Conservation (phyloP, 2,113 vertebrate species). For the Nycticebus coucang region DNA sequence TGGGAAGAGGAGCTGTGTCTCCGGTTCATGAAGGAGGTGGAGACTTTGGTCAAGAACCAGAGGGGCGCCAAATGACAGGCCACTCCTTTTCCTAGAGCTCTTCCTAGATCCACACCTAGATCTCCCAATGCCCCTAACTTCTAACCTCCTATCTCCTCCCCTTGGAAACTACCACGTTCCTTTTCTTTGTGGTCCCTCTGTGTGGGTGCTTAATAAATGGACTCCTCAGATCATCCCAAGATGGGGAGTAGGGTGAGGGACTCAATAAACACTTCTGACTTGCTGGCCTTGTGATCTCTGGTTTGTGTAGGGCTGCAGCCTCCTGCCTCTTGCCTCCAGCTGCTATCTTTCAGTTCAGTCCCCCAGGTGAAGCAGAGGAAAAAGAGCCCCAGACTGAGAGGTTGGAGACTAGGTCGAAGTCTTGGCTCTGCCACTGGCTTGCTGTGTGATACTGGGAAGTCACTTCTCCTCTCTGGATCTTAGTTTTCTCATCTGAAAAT, state of each 20-base stretch:
- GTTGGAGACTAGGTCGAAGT: background rate
- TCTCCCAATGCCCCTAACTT: background rate
- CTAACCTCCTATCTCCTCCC: background rate
- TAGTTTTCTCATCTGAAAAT: constrained; percentile 5
- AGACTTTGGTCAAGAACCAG: constrained; percentile 79
- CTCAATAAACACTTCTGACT: background rate
- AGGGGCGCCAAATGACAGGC: background rate
- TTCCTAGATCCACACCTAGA: background rate
- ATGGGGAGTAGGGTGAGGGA: background rate
- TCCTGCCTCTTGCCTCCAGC: background rate
- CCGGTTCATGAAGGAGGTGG: constrained; percentile 88
- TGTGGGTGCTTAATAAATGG: background rate
- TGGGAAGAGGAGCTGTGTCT: constrained; percentile 90
- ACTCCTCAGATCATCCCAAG: background rate
- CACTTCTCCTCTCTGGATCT: background rate
- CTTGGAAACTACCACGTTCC: background rate
- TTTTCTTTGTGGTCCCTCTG: background rate
- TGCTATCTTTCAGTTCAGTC: background rate
- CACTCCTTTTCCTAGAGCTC: background rate
- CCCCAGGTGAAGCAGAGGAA: background rate
- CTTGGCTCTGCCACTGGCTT: constrained; percentile 37
- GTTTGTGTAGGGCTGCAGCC: background rate
- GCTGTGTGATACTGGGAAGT: background rate
- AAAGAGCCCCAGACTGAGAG: background rate
- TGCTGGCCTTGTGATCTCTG: background rate